Base-by-base conservation (phyloP, 2,797 vertebrate species). In the Molossus molossus region DNA sequence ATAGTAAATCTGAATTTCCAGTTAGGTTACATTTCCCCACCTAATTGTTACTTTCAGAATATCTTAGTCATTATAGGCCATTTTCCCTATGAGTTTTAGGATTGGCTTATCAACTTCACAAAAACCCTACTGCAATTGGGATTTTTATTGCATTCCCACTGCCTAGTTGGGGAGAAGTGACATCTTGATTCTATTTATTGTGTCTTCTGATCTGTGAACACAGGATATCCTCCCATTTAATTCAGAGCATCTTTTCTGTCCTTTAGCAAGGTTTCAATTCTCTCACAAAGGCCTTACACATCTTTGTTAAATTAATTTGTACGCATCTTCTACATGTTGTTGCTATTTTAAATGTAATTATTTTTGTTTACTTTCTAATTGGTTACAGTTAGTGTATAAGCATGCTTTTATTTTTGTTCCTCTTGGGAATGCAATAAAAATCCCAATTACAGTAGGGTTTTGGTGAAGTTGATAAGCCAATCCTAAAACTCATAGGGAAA, bases 281-380 rank as follows among this genome's bases (percentile, higher is more conserved):
- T 70, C 57, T 93, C 20, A 55, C 67, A 69, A 64, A 18, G 53
- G 18, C 53, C n/a, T 87, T 60, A 0, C 5, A 12, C 58, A 45
- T 58, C 40, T 65, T 57, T 95, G 50, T 81, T 85, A 58, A 40
- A 27, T 83, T 89, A 72, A 75, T 91, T 94, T 92, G 45, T 76
- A 86, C 62, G 13, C 2, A 2, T 53, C 75, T 88, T 89, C 27
- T 58, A 81, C 14, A 58, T 87, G 82, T 80, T 75, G 33, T 93
- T 88, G 50, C 53, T 84, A 25, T 86, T 94, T 91, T 53, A 86
- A 96, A 62, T 79, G 12, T 76, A 70, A 53, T 91, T 2, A 8
- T 53, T 81, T 87, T 92, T 69, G 81, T 29, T 91, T 29, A 62
- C 58, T 80, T 91, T 85, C 45, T 62, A 69, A 62, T 85, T 76